Evolutionary conservation across 2,888 invertebrate species (phyloP).

Genomic region (Heliconius cydno): DNA sequence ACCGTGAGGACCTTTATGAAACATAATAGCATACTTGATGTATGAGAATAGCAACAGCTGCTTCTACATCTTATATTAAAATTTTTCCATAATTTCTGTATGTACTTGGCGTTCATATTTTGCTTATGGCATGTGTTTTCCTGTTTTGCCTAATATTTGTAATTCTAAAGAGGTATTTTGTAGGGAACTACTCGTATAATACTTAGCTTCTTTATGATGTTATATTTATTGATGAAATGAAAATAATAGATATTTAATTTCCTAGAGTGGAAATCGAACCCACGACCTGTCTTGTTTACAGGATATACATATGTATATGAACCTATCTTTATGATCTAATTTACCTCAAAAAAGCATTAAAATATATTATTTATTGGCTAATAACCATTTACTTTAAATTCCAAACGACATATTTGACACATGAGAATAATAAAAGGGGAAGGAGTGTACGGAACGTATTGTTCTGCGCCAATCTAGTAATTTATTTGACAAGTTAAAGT

Average conservation of each 20-base stretch:
- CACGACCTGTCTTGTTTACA: too few species aligned
- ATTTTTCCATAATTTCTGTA: conserved; percentile 6
- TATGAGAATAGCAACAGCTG: conserved; percentile 24
- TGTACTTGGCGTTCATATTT: background rate
- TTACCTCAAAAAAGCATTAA: background rate
- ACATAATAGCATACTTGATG: conserved; percentile 16
- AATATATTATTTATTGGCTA: background rate
- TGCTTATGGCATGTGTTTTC: background rate
- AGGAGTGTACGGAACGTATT: conserved; percentile 62
- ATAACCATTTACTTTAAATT: background rate
- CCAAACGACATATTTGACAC: background rate
- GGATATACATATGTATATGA: too few species aligned
- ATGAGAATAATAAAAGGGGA: background rate
- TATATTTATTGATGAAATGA: too few species aligned
- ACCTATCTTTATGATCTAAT: background rate
- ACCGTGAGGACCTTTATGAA: conserved; percentile 10
- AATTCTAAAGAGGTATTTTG: background rate
- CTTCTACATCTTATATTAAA: conserved; percentile 24
- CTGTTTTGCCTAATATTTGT: background rate
- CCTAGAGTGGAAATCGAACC: too few species aligned
- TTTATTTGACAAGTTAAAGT: conserved; percentile 66
- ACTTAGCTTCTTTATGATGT: too few species aligned
- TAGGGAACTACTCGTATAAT: background rate
- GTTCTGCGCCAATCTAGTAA: conserved; percentile 61
- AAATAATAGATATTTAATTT: too few species aligned